Base-by-base conservation (phyloP, 2,888 invertebrate genomes). In the Amphipyra berbera region DNA sequence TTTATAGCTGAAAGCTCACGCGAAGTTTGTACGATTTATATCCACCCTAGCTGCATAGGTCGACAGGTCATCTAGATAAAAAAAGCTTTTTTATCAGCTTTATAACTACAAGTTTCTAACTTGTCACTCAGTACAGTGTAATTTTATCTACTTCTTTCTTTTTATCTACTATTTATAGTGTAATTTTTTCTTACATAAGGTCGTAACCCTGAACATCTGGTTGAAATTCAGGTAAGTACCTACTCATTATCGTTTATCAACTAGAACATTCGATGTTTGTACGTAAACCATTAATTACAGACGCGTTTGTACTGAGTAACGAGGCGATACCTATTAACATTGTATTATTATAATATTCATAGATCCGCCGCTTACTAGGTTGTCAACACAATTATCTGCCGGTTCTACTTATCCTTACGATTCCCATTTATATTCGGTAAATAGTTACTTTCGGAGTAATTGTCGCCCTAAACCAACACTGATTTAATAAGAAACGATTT, bases 11-110 rank as follows among this genome's bases (percentile, higher is more conserved):
- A 38, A 13, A 33, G 48, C 50, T 48, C 76, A 66, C 72, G 73
- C 67, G 49, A 76, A 41, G 47, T 55, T 66, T 60, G 54, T 52
- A 41, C 57, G 49, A 62, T 70, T 62, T 66, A 62, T 57, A 38
- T 58, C 45, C 7, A 35, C 50, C 55, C 40, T 42, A 7, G 9
- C 27, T 70, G 41, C 30, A 61, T 30, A 30, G 30, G 49, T 55
- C 38, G 56, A 38, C 46, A 50, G 45, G 42, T 21, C 48, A 59
- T 15, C 47, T 7, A 37, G 41, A 64, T 50, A 56, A 27, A 27
- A 47, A 67, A 66, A 14, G 27, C 8, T 30, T 30, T 30, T 30
- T 30, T 30, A 30, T 30, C 6, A 30, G 30, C 30, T 5, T 30
- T 30, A 30, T 30, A 30, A 30, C 2, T 5, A 30, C 4, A 2